Evolutionary conservation across 2,113 vertebrate species (phyloP).

Genomic region (Crotalus viridis): DNA sequence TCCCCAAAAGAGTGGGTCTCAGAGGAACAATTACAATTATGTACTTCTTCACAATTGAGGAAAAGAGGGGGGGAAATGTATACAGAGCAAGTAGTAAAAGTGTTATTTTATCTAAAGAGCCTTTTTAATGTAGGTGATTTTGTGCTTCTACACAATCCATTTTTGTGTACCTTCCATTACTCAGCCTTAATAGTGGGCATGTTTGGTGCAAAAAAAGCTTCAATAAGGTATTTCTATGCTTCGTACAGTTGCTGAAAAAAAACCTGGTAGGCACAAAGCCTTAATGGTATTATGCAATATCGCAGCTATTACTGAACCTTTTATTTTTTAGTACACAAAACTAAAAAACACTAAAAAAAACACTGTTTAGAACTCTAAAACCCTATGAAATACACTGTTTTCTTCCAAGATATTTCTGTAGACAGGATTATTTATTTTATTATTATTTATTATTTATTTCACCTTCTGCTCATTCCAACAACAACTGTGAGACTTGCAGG

Average conservation of each 20-base stretch:
- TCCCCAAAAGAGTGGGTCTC: neutral
- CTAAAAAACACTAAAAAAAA: neutral
- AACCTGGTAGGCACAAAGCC: neutral
- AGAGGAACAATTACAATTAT: constrained; percentile 12
- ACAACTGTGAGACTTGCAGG: too few species aligned
- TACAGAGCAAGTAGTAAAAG: neutral
- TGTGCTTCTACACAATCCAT: neutral
- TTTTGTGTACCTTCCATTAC: neutral
- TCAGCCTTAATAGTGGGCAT: neutral
- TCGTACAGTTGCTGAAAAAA: neutral
- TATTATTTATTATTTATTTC: neutral
- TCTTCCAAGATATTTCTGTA: neutral
- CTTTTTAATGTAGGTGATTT: neutral
- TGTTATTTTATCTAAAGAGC: neutral
- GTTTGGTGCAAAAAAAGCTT: neutral
- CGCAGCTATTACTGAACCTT: neutral
- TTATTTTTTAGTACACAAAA: neutral
- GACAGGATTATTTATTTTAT: neutral
- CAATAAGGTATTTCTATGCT: neutral
- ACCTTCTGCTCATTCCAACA: too few species aligned
- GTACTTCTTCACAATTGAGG: neutral
- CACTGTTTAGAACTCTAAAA: neutral
- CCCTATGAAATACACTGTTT: neutral
- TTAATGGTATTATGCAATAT: neutral
- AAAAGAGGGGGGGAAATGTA: neutral